phyloP scores from a whole-genome alignment of 2,797 vertebrate species.

The Linurgus olivaceus region DNA sequence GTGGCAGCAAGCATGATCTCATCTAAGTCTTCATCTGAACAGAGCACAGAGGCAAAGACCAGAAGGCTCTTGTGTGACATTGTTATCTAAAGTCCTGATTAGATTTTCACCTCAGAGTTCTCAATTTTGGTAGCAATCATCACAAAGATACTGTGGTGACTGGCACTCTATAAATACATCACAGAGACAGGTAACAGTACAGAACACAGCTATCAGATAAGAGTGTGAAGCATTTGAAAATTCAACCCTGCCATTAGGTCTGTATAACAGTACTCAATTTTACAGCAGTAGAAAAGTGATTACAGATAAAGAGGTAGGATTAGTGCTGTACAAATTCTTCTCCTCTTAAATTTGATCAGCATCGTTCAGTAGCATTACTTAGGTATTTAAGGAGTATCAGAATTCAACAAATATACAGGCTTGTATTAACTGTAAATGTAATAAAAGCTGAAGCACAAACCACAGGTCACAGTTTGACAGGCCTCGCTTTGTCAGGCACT shows the following conservation, averaged over 20 bases:
- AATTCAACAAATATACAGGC: background rate
- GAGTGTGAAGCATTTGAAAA: constrained; percentile 50
- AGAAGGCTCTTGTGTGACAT: constrained; percentile 48
- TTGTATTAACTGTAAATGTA: background rate
- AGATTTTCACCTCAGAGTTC: constrained; percentile 67
- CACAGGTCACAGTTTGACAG: background rate
- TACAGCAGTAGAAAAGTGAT: background rate
- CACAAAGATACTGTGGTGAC: constrained; percentile 32
- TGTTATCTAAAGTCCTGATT: constrained; percentile 65
- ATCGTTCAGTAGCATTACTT: background rate
- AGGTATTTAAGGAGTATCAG: background rate
- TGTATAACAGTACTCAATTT: constrained; percentile 26
- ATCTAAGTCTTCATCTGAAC: constrained; percentile 51
- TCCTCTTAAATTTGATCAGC: constrained; percentile 35
- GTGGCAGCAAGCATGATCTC: background rate
- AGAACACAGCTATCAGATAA: constrained; percentile 25
- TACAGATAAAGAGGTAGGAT: constrained; percentile 50
- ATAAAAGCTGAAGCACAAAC: background rate
- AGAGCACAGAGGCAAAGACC: constrained; percentile 26
- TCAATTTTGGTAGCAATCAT: constrained; percentile 70
- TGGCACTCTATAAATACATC: constrained; percentile 60
- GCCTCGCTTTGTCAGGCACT: background rate
- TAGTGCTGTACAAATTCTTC: constrained; percentile 23
- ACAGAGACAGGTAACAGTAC: constrained; percentile 34
- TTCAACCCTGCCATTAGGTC: constrained; percentile 52